Percentiles rank a stretch among this genome's conserved stretches.
Evolutionary conservation across 2,113 vertebrate species (phyloP).

Genomic region (Boulengeromyrus knoepffleri): DNA sequence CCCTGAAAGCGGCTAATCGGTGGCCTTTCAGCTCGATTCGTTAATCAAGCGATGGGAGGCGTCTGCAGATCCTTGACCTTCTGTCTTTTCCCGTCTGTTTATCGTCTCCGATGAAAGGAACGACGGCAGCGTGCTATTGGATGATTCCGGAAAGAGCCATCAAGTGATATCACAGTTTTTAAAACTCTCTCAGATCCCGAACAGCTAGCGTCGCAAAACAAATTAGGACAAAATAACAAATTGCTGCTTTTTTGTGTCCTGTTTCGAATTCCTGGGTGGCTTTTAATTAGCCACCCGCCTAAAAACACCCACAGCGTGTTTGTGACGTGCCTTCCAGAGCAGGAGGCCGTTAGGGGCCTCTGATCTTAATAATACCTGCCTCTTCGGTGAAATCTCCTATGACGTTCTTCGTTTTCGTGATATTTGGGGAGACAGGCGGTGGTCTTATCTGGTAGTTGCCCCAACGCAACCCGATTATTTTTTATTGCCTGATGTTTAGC

Average conservation of each 20-base stretch:
- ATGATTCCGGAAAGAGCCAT: background rate
- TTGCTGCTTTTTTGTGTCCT: background rate
- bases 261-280: background rate
- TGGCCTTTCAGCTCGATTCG: background rate
- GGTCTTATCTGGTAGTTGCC: background rate
- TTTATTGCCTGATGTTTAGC: constrained; percentile 14
- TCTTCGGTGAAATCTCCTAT: background rate
- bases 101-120: background rate
- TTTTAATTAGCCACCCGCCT: background rate
- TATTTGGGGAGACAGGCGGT: background rate
- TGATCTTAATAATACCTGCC: background rate
- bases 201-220: background rate
- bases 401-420: background rate
- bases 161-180: background rate
- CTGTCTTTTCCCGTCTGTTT: background rate
- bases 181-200: background rate
- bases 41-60: background rate
- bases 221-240: constrained; percentile 2
- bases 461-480: background rate
- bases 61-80: background rate
- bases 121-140: background rate
- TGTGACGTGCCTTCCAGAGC: background rate
- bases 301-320: background rate
- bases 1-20: background rate
- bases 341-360: background rate